Percentiles rank a stretch among this genome's conserved stretches.
These are phyloP conservation scores for Caenorhabditis briggsae DNA, from an alignment of 1,140 invertebrate species.

Conservation along the genomic window DNA sequence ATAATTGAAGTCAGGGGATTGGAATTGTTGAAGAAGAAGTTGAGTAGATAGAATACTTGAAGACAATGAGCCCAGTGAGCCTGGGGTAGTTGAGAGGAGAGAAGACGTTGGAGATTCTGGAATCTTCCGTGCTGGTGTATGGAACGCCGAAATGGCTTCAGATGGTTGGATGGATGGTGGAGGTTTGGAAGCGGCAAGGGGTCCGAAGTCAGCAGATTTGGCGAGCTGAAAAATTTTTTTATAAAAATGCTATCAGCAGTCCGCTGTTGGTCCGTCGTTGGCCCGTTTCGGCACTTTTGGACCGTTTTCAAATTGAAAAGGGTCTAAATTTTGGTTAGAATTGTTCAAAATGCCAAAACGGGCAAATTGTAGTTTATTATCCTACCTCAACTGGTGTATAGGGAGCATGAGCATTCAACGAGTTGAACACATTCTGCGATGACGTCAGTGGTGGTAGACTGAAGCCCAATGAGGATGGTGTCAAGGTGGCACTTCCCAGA, in stretches of 20 bases:
- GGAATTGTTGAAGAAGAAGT: background rate
- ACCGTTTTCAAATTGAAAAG: no score
- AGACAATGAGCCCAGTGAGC: background rate
- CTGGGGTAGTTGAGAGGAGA: background rate
- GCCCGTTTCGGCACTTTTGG: no score
- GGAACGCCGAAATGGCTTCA: constrained; percentile 19
- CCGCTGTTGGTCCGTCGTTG: no score
- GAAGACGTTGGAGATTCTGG: constrained; percentile 4
- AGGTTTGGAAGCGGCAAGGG: constrained; percentile 40
- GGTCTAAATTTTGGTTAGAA: no score
- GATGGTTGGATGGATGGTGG: background rate
- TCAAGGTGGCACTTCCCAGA: background rate
- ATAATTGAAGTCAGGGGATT: constrained; percentile 35
- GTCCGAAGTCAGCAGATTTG: constrained; percentile 7
- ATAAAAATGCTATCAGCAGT: no score
- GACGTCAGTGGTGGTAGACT: background rate
- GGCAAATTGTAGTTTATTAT: background rate
- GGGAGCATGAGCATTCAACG: constrained; percentile 26
- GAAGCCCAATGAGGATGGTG: background rate
- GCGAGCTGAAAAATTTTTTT: constrained; percentile 21
- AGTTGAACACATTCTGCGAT: background rate
- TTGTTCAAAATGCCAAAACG: no score
- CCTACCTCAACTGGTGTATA: constrained; percentile 23
- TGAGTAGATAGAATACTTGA: constrained; percentile 36
- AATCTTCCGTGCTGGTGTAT: constrained; percentile 26